A percentile compares a stretch with the other conserved stretches of the same genome.
These are phyloP conservation scores for Eristalinus sepulchralis DNA, from an alignment of 2,888 invertebrate genomes.

Conservation along the genomic window DNA sequence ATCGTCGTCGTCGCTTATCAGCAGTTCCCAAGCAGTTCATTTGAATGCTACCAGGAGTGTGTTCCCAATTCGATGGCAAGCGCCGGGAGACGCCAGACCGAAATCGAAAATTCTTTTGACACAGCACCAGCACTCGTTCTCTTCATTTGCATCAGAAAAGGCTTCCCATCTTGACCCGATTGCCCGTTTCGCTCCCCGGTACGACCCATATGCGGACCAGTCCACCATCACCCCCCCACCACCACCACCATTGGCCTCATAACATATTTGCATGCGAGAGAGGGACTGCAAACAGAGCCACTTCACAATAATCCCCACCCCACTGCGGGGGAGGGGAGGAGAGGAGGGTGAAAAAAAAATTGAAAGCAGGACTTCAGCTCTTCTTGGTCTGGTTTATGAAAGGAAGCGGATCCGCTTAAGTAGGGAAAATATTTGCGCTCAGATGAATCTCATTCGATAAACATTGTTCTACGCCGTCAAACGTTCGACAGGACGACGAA, in stretches of 20 bases:
- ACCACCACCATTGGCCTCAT: constrained; percentile 49
- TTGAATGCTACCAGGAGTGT: neutral
- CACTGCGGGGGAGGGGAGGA: neutral
- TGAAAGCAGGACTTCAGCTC: constrained; percentile 34
- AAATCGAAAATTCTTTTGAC: neutral
- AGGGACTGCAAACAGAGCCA: constrained; percentile 45
- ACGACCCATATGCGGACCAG: constrained; percentile 5
- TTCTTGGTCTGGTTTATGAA: constrained; percentile 31
- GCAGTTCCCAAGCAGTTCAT: neutral
- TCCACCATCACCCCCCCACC: no score
- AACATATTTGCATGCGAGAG: constrained; percentile 52
- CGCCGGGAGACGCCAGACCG: neutral
- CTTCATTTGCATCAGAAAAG: constrained; percentile 58
- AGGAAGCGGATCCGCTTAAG: constrained; percentile 63
- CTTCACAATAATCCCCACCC: neutral
- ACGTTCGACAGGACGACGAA: constrained; percentile 62
- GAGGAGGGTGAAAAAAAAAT: neutral
- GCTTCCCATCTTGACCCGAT: constrained; percentile 56
- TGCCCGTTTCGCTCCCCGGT: neutral
- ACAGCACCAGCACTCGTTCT: neutral
- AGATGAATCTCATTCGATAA: constrained; percentile 67
- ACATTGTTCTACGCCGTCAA: constrained; percentile 66
- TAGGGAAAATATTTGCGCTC: constrained; percentile 64
- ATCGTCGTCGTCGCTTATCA: neutral
- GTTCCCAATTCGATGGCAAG: neutral